These are phyloP conservation scores for Tetraneura akinire DNA, from an alignment of 1,140 invertebrate genomes.

Conservation along the genomic window DNA sequence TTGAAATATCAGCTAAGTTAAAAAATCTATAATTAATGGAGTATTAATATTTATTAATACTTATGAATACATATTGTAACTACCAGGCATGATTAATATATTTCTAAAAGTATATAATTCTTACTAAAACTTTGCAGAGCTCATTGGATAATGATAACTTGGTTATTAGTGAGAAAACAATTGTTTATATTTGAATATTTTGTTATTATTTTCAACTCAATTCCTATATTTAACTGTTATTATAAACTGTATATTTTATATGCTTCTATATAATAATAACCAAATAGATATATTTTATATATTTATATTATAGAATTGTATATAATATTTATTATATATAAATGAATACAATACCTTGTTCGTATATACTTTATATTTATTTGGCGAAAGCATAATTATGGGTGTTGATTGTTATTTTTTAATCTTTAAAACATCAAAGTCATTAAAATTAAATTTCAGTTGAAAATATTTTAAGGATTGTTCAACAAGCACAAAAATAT, in stretches of 20 bases:
- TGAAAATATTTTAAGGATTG: neutral
- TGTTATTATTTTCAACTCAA: neutral
- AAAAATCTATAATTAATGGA: neutral
- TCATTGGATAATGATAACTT: constrained; percentile 6
- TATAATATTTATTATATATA: constrained; percentile 14
- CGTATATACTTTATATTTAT: constrained; percentile 11
- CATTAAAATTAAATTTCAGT: constrained; percentile 2
- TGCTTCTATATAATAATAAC: neutral
- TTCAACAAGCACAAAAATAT: neutral
- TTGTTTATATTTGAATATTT: neutral
- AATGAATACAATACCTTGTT: constrained; percentile 1
- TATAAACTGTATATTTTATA: neutral
- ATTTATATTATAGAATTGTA: neutral
- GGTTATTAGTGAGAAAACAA: neutral
- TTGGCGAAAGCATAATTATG: neutral
- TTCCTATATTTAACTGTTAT: neutral
- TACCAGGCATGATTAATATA: neutral
- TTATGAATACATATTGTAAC: neutral
- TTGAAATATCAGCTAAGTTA: neutral
- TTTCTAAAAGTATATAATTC: neutral
- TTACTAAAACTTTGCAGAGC: neutral
- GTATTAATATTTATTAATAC: constrained; percentile 19
- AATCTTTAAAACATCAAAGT: constrained; percentile 21
- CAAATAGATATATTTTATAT: constrained; percentile 21
- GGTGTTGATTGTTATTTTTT: neutral